A percentile compares a stretch with the other conserved stretches of the same genome.
phyloP scores from a whole-genome alignment of 2,113 vertebrate species.

The Nerophis lumbriciformis region DNA sequence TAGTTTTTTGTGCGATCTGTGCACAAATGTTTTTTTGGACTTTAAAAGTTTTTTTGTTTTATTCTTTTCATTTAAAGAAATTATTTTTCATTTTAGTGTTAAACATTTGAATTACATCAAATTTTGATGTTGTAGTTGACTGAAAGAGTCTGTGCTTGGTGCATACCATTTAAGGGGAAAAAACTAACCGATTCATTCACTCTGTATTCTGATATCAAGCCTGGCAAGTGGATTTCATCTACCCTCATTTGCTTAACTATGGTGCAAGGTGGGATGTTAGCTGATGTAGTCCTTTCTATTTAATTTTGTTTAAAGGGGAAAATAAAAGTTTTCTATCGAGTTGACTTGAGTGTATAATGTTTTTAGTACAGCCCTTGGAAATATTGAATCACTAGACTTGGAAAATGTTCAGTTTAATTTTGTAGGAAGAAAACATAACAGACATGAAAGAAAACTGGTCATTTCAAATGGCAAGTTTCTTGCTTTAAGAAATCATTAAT shows the following conservation, averaged over 20 bases:
- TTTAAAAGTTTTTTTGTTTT: slow-evolving; percentile 63
- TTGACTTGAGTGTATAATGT: slow-evolving; percentile 12
- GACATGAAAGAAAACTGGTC: too few species aligned
- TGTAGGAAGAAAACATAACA: too few species aligned
- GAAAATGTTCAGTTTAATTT: too few species aligned
- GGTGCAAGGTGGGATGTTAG: slow-evolving; percentile 64
- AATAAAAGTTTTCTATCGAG: slow-evolving; percentile 68
- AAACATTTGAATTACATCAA: slow-evolving; percentile 57
- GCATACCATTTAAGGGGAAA: slow-evolving; percentile 40
- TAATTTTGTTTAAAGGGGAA: slow-evolving; percentile 66
- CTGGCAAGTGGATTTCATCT: slow-evolving; percentile 52
- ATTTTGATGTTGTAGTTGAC: slow-evolving; percentile 42
- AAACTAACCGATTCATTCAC: slow-evolving; percentile 43
- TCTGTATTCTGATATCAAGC: slow-evolving; percentile 55
- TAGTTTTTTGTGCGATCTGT: slow-evolving; percentile 55
- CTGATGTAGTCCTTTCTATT: slow-evolving; percentile 66
- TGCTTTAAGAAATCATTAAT: too few species aligned
- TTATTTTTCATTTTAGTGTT: slow-evolving; percentile 68
- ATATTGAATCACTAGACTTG: too few species aligned
- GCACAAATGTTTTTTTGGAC: slow-evolving; percentile 69
- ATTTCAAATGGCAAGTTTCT: too few species aligned
- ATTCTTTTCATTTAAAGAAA: slow-evolving; percentile 75
- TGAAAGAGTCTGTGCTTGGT: slow-evolving; percentile 42
- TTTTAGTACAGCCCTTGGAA: too few species aligned
- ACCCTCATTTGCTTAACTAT: slow-evolving; percentile 58